Evolutionary conservation across 1,140 invertebrate species (phyloP), one percentile per base, ranked within the genome.

Genomic region (Hylyphantes graminicola): DNA sequence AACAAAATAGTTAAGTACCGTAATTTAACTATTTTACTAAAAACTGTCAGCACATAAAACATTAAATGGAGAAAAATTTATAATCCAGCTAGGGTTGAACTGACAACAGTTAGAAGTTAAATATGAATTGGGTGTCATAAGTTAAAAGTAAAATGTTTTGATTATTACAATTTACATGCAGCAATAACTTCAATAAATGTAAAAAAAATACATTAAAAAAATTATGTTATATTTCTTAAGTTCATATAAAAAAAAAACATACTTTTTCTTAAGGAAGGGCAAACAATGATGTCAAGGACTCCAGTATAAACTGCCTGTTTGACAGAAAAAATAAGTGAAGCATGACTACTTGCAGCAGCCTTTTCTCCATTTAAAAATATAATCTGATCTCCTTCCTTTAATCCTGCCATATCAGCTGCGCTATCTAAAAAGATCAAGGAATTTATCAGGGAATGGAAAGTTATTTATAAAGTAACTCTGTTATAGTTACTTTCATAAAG

Each of bases 381-480:
- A n/a, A 86, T 79, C 59, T 77, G 57, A 48, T 86, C 78, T 51
- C 79, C 85, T 48, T 77, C 67, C 63, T 86, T 77, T 11, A 86
- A n/a, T 54, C 85, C 85, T 50, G 59, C 48, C 10, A 48, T 5
- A 21, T 86, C 73, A 54, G 76, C 77, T 64, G 77, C 64, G 17
- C 85, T 57, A 76, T 59, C 85, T 85, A 75, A 57, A 76, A 65
- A 5, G 11, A 54, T 54, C 11, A 54, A 63, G 53, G 0, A 21
- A 51, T 74, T 19, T 35, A 54, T 57, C 19, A 54, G 57, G 15
- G 19, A 21, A 1, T 21, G n/a, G 13, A 21, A 54, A 55, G n/a
- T n/a, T n/a, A n/a, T n/a, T n/a, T n/a, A n/a, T n/a, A n/a, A n/a
- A n/a, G n/a, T n/a, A n/a, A n/a, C n/a, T n/a, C n/a, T n/a, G n/a